Percentiles rank a stretch among this genome's conserved stretches.
Conservation (phyloP, 2,113 vertebrate genomes). For the Aspiorhynchus laticeps region DNA sequence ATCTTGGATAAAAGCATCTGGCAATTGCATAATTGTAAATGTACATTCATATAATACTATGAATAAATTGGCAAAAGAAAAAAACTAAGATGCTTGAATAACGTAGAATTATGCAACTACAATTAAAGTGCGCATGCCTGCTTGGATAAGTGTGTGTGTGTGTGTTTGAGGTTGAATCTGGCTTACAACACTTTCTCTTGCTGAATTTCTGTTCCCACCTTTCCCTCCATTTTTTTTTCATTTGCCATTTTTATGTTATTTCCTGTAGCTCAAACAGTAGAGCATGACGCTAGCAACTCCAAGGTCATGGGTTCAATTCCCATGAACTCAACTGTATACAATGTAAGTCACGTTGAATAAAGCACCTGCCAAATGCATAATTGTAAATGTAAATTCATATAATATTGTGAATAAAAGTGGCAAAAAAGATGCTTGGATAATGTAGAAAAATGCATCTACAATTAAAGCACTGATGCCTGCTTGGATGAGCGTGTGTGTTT, state of each 20-base stretch:
- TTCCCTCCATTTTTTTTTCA: no score
- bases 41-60: background rate
- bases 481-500: slow-evolving; percentile 36
- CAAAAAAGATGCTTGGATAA: background rate
- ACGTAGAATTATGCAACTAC: slow-evolving; percentile 16
- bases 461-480: slow-evolving; percentile 23
- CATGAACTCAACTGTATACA: background rate
- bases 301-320: background rate
- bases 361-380: background rate
- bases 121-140: slow-evolving; percentile 31
- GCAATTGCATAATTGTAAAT: background rate
- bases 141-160: slow-evolving; percentile 3
- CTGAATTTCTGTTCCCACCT: no score
- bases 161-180: slow-evolving; percentile 18
- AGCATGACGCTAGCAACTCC: background rate
- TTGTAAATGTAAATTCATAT: background rate
- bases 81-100: background rate
- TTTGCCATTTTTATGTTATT: background rate
- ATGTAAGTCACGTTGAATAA: background rate
- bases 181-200: no score
- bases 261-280: background rate
- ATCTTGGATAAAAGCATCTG: background rate
- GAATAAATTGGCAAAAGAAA: background rate
- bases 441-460: slow-evolving; percentile 28
- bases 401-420: background rate